Evolutionary conservation across 2,888 invertebrate species (phyloP).

Genomic region (Smittia sp.): DNA sequence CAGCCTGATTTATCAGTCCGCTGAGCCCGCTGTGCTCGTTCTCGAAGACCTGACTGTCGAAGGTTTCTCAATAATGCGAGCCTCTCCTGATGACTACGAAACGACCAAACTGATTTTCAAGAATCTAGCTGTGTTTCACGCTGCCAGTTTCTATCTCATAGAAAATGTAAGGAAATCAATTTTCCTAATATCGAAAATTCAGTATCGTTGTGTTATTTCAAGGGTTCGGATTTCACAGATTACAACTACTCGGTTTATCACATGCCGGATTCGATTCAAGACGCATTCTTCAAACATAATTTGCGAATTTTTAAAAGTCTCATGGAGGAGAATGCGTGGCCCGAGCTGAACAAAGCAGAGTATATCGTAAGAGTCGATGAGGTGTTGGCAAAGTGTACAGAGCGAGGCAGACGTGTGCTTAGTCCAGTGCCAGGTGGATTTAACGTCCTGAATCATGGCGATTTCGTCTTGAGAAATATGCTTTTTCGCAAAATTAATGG

Average conservation of each 20-base stretch:
- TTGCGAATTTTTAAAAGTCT: conserved; percentile 30
- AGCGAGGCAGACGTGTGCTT: conserved; percentile 34
- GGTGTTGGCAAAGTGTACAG: conserved; percentile 26
- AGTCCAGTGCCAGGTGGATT: conserved; percentile 44
- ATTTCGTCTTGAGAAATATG: conserved; percentile 53
- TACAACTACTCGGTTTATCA: conserved; percentile 24
- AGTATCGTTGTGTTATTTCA: not conserved
- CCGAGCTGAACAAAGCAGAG: conserved; percentile 15
- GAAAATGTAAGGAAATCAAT: conserved; percentile 50
- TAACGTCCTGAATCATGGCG: conserved; percentile 53
- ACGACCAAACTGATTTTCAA: conserved; percentile 51
- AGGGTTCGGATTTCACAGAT: not conserved
- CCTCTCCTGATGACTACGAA: conserved; percentile 51
- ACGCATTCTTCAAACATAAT: conserved; percentile 27
- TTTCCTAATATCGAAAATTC: not conserved
- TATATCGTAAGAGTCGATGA: conserved; percentile 32
- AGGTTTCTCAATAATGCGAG: conserved; percentile 54
- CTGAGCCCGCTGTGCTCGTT: conserved; percentile 45
- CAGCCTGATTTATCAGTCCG: conserved; percentile 42
- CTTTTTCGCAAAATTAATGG: conserved; percentile 49
- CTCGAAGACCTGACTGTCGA: conserved; percentile 54
- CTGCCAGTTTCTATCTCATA: conserved; percentile 53
- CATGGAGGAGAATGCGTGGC: conserved; percentile 37
- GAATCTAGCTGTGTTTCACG: conserved; percentile 55
- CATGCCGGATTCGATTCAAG: conserved; percentile 36